phyloP scores from a whole-genome alignment of 2,888 invertebrate species.

The Troilus luridus region DNA sequence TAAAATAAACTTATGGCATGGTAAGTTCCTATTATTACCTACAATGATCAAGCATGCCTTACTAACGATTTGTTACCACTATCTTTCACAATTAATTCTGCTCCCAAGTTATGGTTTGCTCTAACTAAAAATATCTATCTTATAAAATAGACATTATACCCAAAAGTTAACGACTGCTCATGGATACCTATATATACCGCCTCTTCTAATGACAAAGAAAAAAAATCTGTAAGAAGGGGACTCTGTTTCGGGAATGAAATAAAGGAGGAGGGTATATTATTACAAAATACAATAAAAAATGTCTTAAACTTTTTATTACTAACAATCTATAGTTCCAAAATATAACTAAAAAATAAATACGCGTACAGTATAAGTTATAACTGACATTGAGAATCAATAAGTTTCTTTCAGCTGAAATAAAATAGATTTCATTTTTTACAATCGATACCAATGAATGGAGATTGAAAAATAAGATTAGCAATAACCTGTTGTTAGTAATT shows the following conservation, averaged over 20 bases:
- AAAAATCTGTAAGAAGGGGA: no score
- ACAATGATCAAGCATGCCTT: no score
- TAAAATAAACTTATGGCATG: no score
- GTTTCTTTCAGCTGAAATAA: background rate
- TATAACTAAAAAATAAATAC: constrained; percentile 42
- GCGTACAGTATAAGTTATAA: background rate
- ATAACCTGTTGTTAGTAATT: background rate
- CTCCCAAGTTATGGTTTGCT: no score
- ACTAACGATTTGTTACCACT: no score
- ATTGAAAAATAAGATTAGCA: background rate
- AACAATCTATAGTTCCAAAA: constrained; percentile 45
- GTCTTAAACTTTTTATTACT: constrained; percentile 43
- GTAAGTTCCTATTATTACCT: no score
- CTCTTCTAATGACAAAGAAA: no score
- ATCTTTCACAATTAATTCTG: no score
- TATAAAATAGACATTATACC: no score
- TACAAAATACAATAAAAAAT: background rate
- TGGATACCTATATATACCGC: no score
- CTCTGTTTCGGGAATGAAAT: background rate
- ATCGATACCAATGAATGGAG: background rate
- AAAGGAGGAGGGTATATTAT: background rate
- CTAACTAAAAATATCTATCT: no score
- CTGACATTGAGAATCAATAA: background rate
- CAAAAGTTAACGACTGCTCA: no score
- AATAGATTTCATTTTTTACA: background rate